These are phyloP conservation scores for Epinotia brunnichana DNA, from an alignment of 2,888 invertebrate species.

Conservation along the genomic window DNA sequence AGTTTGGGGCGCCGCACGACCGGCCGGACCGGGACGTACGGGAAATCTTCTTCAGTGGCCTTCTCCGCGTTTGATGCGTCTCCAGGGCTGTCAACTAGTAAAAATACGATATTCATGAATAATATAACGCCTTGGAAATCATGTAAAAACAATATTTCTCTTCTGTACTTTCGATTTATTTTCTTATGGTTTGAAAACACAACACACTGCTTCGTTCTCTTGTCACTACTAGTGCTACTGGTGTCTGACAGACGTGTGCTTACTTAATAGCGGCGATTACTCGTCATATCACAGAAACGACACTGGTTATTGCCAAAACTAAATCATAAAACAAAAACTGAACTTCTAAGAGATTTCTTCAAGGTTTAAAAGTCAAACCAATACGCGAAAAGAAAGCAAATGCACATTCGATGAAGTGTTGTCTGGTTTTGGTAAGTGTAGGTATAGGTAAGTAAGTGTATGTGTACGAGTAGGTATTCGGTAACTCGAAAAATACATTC, in stretches of 20 bases:
- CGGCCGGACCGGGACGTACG: slow-evolving; percentile 60
- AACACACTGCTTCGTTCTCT: too few relatives aligned
- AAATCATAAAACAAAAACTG: background rate
- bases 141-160: background rate
- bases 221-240: too few relatives aligned
- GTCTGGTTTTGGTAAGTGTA: background rate
- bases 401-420: background rate
- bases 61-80: slow-evolving; percentile 56
- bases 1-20: slow-evolving; percentile 62
- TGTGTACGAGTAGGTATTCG: background rate
- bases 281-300: too few relatives aligned
- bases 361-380: background rate
- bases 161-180: background rate
- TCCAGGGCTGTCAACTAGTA: slow-evolving; percentile 58
- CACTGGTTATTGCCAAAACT: background rate
- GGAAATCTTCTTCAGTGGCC: slow-evolving; percentile 63
- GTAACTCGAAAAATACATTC: background rate
- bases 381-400: background rate
- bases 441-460: too few relatives aligned
- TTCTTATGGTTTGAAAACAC: background rate
- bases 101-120: slow-evolving; percentile 7
- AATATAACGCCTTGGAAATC: background rate
- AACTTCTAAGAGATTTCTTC: background rate
- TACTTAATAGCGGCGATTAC: too few relatives aligned
- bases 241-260: too few relatives aligned